These are phyloP conservation scores for Coracias cyanogaster DNA, from an alignment of 2,797 vertebrate genomes.

Conservation along the genomic window DNA sequence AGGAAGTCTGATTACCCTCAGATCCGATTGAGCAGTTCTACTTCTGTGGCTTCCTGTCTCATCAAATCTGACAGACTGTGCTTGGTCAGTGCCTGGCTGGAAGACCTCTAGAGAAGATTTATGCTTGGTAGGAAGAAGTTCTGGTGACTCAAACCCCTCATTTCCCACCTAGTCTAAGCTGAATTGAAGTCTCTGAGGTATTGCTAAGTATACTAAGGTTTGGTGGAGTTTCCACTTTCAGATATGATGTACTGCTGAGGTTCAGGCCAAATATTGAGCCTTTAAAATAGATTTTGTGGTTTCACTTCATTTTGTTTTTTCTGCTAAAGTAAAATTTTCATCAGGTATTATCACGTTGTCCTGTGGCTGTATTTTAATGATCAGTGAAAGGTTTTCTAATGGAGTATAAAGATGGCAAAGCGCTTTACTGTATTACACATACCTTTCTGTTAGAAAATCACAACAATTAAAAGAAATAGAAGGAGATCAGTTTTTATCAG, in stretches of 20 bases:
- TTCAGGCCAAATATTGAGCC: not conserved
- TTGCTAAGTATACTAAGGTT: not conserved
- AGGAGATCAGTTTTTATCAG: not conserved
- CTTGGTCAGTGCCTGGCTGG: not conserved
- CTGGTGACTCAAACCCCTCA: not conserved
- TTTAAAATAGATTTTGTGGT: not conserved
- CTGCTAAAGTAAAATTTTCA: not conserved
- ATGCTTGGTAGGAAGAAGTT: not conserved
- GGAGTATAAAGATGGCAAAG: not conserved
- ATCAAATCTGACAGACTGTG: not conserved
- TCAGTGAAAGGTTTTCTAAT: not conserved
- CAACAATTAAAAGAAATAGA: not conserved
- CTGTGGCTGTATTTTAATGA: not conserved
- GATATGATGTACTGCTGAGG: not conserved
- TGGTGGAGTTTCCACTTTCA: not conserved
- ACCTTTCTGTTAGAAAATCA: not conserved
- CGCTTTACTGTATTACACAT: not conserved
- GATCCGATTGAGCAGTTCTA: not conserved
- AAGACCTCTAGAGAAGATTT: not conserved
- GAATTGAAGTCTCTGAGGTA: not conserved
- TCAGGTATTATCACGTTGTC: not conserved
- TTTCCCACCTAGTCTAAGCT: not conserved
- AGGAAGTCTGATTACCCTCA: not conserved
- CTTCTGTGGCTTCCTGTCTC: not conserved
- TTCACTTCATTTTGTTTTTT: not conserved